Conservation (phyloP, 1,140 invertebrate species). For the Zaprionus kolodkinae region DNA sequence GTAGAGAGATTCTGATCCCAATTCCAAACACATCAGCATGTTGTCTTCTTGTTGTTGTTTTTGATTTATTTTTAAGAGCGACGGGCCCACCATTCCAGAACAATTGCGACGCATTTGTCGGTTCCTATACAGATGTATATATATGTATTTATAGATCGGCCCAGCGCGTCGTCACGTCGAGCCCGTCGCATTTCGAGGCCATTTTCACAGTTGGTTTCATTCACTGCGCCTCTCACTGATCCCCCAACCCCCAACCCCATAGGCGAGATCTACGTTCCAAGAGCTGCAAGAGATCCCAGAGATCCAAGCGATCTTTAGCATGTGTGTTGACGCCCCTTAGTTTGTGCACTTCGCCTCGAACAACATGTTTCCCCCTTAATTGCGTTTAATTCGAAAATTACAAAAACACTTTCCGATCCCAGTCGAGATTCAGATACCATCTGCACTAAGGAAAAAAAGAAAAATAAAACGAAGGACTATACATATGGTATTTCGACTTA, state of each 20-base stretch:
- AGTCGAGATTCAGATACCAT: neutral
- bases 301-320: conserved; percentile 31
- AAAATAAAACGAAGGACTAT: too few relatives aligned
- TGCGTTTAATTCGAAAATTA: conserved; percentile 49
- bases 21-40: conserved; percentile 12
- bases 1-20: conserved; percentile 26
- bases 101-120: conserved; percentile 49
- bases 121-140: neutral
- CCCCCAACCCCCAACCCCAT: too few relatives aligned
- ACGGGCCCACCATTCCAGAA: conserved; percentile 31
- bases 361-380: conserved; percentile 45
- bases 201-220: conserved; percentile 75
- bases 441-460: too few relatives aligned
- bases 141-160: conserved; percentile 59
- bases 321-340: conserved; percentile 44
- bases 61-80: conserved; percentile 25
- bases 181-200: conserved; percentile 21
- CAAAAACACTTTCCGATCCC: conserved; percentile 24
- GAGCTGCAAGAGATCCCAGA: too few relatives aligned
- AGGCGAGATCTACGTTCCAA: neutral
- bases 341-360: conserved; percentile 8
- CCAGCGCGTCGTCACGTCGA: conserved; percentile 6
- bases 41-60: conserved; percentile 8
- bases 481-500: too few relatives aligned
- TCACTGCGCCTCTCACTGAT: conserved; percentile 33